phyloP scores from a whole-genome alignment of 2,888 invertebrate genomes.

The Hypolimnas misippus region DNA sequence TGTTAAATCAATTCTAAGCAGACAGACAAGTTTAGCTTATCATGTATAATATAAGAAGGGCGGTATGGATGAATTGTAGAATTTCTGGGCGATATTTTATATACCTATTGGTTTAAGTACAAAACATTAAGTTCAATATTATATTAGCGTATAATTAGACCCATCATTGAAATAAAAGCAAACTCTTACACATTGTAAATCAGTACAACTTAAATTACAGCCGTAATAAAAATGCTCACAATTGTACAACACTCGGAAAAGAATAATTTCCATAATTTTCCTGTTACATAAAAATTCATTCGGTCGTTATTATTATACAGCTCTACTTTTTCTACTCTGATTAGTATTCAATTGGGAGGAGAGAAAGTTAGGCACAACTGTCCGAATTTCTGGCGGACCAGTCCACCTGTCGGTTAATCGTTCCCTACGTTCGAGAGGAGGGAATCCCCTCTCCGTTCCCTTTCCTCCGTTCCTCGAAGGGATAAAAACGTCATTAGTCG shows the following conservation, averaged over 20 bases:
- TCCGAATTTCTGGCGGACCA: slow-evolving; percentile 22
- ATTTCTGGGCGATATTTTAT: no score
- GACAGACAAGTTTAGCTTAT: no score
- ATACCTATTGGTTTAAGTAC: no score
- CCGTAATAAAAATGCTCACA: neutral
- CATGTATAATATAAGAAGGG: no score
- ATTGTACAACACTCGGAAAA: neutral
- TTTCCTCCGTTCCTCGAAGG: slow-evolving; percentile 6
- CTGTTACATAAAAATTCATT: slow-evolving; percentile 3
- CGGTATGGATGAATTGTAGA: no score
- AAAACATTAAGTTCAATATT: neutral
- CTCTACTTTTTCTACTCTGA: slow-evolving; percentile 16
- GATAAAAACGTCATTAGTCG: slow-evolving; percentile 25
- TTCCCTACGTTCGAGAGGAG: slow-evolving; percentile 1
- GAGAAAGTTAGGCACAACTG: slow-evolving; percentile 30
- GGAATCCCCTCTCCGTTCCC: neutral
- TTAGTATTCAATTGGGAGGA: slow-evolving; percentile 32
- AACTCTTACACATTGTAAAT: neutral
- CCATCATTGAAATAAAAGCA: neutral
- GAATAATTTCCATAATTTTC: slow-evolving; percentile 2
- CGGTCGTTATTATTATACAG: neutral
- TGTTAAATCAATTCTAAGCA: no score
- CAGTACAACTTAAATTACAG: neutral
- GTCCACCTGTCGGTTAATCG: slow-evolving; percentile 34
- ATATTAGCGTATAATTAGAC: neutral